A percentile compares a stretch with the other conserved stretches of the same genome.
Evolutionary conservation across 2,797 vertebrate species (phyloP).

Genomic region (Scyliorhinus canicula): DNA sequence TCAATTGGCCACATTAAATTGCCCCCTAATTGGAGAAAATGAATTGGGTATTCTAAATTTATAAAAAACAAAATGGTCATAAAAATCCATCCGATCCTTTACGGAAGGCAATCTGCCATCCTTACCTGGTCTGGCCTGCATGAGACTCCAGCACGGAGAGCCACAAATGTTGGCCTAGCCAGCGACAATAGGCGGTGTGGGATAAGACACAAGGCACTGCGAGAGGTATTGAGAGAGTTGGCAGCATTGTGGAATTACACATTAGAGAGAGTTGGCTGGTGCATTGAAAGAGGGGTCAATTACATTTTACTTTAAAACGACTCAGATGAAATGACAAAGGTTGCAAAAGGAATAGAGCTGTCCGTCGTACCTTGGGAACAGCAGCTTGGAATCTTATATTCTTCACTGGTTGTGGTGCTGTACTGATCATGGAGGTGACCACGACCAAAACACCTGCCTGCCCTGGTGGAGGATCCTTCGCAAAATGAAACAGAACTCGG

Average conservation of each 20-base stretch:
- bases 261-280: not conserved
- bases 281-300: not conserved
- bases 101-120: too few species aligned
- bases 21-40: too few species aligned
- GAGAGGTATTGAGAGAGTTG: not conserved
- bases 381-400: conserved; percentile 93
- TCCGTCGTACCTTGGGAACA: conserved; percentile 78
- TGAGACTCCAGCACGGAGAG: too few species aligned
- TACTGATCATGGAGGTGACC: conserved; percentile 95
- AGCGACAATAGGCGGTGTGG: not conserved
- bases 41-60: too few species aligned
- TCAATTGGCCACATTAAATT: too few species aligned
- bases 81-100: too few species aligned
- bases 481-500: conserved; percentile 88
- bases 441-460: conserved; percentile 86
- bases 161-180: too few species aligned
- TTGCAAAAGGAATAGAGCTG: not conserved
- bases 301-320: not conserved
- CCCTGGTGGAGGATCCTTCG: conserved; percentile 73
- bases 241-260: not conserved
- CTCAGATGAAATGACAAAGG: not conserved
- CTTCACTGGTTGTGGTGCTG: conserved; percentile 77
- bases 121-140: too few species aligned
- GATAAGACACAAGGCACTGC: not conserved
- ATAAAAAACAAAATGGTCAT: too few species aligned